A percentile compares a stretch with the other conserved stretches of the same genome.
Evolutionary conservation across 2,113 vertebrate species (phyloP).

Genomic region (Progne subis): DNA sequence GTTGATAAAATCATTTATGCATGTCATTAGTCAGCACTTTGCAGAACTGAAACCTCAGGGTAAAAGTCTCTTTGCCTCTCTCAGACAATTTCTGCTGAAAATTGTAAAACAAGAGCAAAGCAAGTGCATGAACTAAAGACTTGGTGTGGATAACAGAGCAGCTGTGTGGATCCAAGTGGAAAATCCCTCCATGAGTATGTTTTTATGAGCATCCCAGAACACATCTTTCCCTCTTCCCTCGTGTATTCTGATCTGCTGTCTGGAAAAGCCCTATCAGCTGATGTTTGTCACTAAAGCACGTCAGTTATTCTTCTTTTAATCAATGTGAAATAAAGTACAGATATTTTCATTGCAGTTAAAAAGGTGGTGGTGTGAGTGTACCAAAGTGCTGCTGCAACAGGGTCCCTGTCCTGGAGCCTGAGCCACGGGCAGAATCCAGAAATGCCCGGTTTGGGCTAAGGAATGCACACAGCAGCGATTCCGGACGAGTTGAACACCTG

Average conservation of each 20-base stretch:
- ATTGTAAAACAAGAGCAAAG: neutral
- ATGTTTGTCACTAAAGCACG: neutral
- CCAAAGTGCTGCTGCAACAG: neutral
- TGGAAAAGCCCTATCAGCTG: neutral
- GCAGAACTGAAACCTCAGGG: neutral
- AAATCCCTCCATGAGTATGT: neutral
- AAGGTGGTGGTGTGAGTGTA: neutral
- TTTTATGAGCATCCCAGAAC: neutral
- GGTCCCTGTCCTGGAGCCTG: neutral
- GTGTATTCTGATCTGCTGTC: neutral
- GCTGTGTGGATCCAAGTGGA: neutral
- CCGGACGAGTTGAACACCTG: neutral
- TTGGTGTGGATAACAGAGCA: neutral
- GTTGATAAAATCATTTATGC: neutral
- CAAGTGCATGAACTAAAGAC: neutral
- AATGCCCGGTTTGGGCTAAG: neutral
- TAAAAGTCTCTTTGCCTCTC: neutral
- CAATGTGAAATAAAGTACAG: neutral
- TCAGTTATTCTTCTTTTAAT: neutral
- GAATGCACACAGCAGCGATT: neutral
- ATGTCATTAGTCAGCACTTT: neutral
- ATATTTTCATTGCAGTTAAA: neutral
- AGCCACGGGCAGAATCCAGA: neutral
- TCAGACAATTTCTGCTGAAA: neutral
- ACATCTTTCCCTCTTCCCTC: neutral